Conservation (phyloP, 2,888 invertebrate genomes). For the Rhodophaea formosa region DNA sequence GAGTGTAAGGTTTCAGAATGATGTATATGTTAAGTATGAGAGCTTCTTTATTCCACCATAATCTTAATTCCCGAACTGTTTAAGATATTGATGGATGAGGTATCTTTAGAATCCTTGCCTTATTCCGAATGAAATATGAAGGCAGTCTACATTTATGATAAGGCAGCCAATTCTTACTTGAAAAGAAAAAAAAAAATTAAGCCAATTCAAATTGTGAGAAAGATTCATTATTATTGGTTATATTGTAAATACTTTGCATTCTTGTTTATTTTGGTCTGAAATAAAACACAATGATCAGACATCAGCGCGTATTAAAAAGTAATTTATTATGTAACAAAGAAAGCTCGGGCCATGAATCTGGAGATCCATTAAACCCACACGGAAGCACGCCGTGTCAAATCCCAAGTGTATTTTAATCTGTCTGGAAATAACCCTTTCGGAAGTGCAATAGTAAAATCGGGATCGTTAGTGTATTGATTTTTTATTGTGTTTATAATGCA, state of each 20-base stretch:
- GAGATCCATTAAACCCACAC: conserved; percentile 9
- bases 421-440: neutral
- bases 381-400: conserved; percentile 14
- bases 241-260: neutral
- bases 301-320: neutral
- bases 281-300: neutral
- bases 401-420: conserved; percentile 6
- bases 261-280: neutral
- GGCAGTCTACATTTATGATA: no score
- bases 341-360: conserved; percentile 14
- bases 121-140: no score
- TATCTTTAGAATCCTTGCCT: no score
- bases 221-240: no score
- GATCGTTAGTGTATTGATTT: neutral
- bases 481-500: neutral
- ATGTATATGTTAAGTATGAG: no score
- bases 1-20: no score
- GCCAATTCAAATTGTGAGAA: no score
- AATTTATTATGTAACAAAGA: conserved; percentile 14
- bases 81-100: no score
- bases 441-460: neutral
- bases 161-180: no score
- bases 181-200: no score
- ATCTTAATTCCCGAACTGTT: no score
- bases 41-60: no score